Evolutionary conservation across 2,797 vertebrate genomes (phyloP).

Genomic region (Nothura maculosa): DNA sequence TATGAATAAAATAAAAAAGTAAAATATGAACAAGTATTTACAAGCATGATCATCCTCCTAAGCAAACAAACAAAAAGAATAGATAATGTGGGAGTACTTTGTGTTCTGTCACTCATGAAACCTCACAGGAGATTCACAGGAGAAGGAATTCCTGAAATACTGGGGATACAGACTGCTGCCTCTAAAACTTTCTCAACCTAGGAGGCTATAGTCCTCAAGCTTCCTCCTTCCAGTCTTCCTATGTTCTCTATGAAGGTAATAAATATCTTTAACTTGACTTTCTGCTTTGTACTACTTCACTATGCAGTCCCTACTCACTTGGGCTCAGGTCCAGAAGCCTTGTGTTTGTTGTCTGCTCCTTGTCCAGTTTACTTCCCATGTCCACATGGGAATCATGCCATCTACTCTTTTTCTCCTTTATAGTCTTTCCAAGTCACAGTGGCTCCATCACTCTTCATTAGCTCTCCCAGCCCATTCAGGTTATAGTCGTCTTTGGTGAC

Average conservation of each 20-base stretch:
- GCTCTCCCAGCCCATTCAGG: neutral
- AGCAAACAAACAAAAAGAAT: neutral
- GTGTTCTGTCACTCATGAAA: neutral
- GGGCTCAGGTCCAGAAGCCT: neutral
- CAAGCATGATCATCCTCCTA: fast-evolving
- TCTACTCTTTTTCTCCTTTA: neutral
- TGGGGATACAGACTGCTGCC: neutral
- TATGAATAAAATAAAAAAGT: neutral
- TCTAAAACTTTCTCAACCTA: neutral
- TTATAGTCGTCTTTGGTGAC: neutral
- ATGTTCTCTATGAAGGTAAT: neutral
- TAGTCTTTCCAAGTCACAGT: neutral
- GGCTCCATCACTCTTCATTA: neutral
- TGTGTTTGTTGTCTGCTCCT: neutral
- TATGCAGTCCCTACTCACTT: neutral
- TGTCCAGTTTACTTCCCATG: neutral
- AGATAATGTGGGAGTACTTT: neutral
- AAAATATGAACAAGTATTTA: neutral
- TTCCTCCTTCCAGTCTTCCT: neutral
- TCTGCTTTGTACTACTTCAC: neutral
- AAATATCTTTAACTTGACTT: neutral
- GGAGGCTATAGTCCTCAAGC: neutral
- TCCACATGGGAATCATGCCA: neutral
- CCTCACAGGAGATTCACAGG: too few relatives aligned
- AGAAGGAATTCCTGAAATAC: neutral